A percentile compares a stretch with the other conserved stretches of the same genome.
phyloP scores from a whole-genome alignment of 2,888 invertebrate genomes.

The Pharmacophagus antenor region DNA sequence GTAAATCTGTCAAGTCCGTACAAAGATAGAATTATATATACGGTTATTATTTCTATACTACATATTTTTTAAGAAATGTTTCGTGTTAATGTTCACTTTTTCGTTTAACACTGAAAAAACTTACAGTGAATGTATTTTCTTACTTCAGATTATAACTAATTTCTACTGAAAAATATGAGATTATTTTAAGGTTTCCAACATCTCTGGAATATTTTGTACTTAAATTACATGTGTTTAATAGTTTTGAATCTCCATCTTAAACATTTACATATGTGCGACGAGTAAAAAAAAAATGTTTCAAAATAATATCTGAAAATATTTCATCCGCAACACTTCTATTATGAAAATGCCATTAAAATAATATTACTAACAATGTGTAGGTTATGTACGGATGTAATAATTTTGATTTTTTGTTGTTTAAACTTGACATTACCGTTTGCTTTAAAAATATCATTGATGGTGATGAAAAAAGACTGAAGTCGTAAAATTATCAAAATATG shows the following conservation, averaged over 20 bases:
- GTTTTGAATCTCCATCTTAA: not conserved
- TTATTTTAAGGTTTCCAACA: not conserved
- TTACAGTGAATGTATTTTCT: too few species aligned
- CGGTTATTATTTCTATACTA: too few species aligned
- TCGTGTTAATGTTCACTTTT: too few species aligned
- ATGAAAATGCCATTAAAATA: not conserved
- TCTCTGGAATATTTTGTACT: not conserved
- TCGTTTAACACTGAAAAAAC: too few species aligned
- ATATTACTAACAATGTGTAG: not conserved
- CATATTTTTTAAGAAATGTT: too few species aligned
- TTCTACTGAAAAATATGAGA: not conserved
- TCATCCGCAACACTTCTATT: not conserved
- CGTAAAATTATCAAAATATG: constrained; percentile 6
- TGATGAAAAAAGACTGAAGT: constrained; percentile 21
- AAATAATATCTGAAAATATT: not conserved
- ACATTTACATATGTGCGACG: not conserved
- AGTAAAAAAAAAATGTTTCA: not conserved
- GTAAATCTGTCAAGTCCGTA: too few species aligned
- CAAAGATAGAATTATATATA: too few species aligned
- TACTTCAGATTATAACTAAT: too few species aligned
- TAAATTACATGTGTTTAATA: not conserved
- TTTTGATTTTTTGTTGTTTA: not conserved
- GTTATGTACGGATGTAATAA: not conserved
- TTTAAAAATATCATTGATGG: not conserved
- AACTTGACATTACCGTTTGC: not conserved